Evolutionary conservation across 64 coral and sea anemone genomes (phyloP).

Genomic region (Stichodactyla mertensii): DNA sequence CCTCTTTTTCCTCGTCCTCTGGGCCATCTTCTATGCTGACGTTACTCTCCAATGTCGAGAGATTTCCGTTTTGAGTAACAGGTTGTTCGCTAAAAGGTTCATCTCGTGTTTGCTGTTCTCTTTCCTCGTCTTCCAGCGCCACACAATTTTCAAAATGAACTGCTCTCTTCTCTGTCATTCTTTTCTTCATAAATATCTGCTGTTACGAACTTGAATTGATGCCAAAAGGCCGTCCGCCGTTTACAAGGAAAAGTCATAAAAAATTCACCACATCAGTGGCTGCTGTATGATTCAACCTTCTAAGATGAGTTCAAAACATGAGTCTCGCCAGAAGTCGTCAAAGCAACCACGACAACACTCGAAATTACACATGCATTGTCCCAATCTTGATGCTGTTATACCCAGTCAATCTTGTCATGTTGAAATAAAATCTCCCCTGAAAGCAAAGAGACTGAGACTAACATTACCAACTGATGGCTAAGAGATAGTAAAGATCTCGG

Average conservation of each 20-base stretch:
- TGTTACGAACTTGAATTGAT: not conserved
- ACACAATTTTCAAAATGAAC: constrained; percentile 56
- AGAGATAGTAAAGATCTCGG: not conserved
- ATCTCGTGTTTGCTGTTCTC: not conserved
- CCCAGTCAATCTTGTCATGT: not conserved
- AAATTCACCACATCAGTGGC: not conserved
- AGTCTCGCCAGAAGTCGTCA: not conserved
- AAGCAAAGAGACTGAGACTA: too few species aligned
- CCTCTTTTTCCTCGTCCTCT: constrained; percentile 23
- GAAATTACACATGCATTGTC: not conserved
- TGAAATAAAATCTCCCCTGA: not conserved
- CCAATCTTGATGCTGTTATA: not conserved
- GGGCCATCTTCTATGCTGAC: not conserved
- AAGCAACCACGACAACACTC: not conserved
- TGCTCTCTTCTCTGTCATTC: constrained; percentile 32
- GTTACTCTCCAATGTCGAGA: not conserved
- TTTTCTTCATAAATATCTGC: not conserved
- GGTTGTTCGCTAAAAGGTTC: not conserved
- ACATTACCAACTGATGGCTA: too few species aligned
- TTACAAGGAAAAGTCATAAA: not conserved
- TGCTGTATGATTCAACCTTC: not conserved
- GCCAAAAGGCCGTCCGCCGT: not conserved
- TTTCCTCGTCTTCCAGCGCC: constrained; percentile 18
- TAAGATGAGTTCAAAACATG: not conserved
- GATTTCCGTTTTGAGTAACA: not conserved